These are phyloP conservation scores for Anhinga rufa DNA, from an alignment of 2,113 vertebrate genomes.

Conservation along the genomic window DNA sequence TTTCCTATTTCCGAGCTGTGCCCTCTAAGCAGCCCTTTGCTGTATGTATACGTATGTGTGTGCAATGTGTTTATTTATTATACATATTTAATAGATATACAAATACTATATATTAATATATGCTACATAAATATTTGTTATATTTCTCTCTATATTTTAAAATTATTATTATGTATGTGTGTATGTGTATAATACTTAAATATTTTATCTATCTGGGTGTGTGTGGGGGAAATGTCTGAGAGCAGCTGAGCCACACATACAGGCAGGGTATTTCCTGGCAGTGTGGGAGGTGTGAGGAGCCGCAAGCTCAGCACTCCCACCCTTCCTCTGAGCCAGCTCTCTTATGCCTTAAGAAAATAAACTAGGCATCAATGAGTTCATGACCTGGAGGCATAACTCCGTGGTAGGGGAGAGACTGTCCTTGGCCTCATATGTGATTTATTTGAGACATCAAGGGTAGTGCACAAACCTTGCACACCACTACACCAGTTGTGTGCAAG, in stretches of 20 bases:
- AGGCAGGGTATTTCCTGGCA: not conserved
- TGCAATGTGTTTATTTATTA: not conserved
- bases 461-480: rapidly evolving
- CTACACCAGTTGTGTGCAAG: not conserved
- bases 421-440: not conserved
- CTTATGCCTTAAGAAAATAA: not conserved
- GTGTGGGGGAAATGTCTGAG: not conserved
- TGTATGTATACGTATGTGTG: not conserved
- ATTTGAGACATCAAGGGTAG: rapidly evolving
- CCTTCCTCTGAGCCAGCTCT: not conserved
- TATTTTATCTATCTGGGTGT: not conserved
- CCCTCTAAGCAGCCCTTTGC: not conserved
- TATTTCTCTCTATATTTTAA: not conserved
- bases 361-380: not conserved
- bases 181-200: not conserved
- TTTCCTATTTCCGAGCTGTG: not conserved
- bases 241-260: not conserved
- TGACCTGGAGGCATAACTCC: not conserved
- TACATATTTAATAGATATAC: not conserved
- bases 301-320: not conserved
- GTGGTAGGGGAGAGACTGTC: not conserved
- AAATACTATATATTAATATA: not conserved
- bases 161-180: not conserved
- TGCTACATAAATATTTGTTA: not conserved
- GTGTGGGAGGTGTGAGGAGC: not conserved